phyloP scores from a whole-genome alignment of 2,113 vertebrate species.

The Vimba vimba region DNA sequence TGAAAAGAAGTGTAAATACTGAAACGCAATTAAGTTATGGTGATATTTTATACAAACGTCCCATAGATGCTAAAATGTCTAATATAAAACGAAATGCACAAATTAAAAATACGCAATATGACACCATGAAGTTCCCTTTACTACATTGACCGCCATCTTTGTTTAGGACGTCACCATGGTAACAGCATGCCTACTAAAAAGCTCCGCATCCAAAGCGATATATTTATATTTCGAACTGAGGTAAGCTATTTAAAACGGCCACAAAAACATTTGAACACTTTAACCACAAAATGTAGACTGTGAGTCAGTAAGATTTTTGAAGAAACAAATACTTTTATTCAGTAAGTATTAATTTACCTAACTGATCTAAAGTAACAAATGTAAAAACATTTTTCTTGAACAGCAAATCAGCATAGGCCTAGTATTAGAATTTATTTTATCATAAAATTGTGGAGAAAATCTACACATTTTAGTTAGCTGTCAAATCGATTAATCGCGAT shows the following conservation, averaged over 20 bases:
- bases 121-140: background rate
- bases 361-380: background rate
- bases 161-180: constrained; percentile 63
- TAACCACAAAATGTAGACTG: background rate
- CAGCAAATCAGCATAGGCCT: too few species aligned
- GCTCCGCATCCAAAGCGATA: background rate
- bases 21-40: background rate
- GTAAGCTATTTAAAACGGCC: background rate
- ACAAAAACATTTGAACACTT: background rate
- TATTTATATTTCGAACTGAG: too few species aligned
- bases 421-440: too few species aligned
- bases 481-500: too few species aligned
- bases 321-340: background rate
- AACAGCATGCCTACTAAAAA: constrained; percentile 55
- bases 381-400: too few species aligned
- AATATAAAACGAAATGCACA: background rate
- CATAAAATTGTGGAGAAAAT: too few species aligned
- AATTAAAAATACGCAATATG: background rate
- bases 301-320: background rate
- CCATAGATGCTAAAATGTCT: background rate
- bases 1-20: background rate
- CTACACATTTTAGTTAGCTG: too few species aligned
- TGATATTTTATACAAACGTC: background rate
- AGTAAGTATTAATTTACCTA: background rate
- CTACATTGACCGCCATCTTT: constrained; percentile 42